phyloP scores from a whole-genome alignment of 2,797 vertebrate species.

The Sylvia borin region DNA sequence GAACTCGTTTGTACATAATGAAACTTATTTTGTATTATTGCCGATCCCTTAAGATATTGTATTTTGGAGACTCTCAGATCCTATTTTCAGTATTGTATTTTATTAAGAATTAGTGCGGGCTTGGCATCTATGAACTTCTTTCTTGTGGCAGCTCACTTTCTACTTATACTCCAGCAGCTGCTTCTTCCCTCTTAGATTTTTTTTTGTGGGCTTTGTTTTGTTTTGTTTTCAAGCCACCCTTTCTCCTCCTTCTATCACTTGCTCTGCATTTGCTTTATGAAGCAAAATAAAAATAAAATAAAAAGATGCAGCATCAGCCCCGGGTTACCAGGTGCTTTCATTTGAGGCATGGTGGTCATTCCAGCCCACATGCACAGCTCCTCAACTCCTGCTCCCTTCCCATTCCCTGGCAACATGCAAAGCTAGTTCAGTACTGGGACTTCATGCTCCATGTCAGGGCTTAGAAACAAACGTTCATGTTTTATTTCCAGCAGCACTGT shows the following conservation, averaged over 20 bases:
- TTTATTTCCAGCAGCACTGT: background rate
- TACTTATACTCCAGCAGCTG: constrained; percentile 59
- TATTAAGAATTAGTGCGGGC: constrained; percentile 82
- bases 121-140: constrained; percentile 71
- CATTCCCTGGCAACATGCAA: rapidly evolving
- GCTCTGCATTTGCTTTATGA: constrained; percentile 82
- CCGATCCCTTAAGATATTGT: constrained; percentile 81
- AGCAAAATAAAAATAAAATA: constrained; percentile 82
- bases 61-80: constrained; percentile 79
- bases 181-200: background rate
- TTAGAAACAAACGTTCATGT: background rate
- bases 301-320: constrained; percentile 82
- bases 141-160: constrained; percentile 42
- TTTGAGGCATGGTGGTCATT: background rate
- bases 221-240: constrained; percentile 63
- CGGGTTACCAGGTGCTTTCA: constrained; percentile 60
- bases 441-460: background rate
- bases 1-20: constrained; percentile 86
- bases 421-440: background rate
- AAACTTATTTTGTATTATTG: constrained; percentile 85
- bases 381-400: background rate
- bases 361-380: background rate
- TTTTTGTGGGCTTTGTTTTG: background rate
- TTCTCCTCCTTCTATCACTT: constrained; percentile 23
- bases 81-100: constrained; percentile 82